Evolutionary conservation across 2,888 invertebrate genomes (phyloP), one percentile per base, ranked within the genome.

Genomic region (Chrysolina haemoptera): DNA sequence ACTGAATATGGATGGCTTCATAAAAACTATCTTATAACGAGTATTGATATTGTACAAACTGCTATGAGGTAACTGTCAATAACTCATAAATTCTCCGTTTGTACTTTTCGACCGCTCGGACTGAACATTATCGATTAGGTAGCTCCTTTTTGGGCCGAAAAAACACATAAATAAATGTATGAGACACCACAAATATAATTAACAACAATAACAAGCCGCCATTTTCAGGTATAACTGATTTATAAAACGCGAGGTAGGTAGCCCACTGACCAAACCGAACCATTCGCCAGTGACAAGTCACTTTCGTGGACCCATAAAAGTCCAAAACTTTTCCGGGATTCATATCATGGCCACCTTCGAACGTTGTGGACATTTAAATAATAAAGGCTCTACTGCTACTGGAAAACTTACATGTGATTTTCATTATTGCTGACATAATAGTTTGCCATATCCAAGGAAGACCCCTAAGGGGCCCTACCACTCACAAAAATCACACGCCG

Each of bases 401-500:
- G 16, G 16, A 12, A 53, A 40, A 75, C 75, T 75, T 69, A 75
- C 75, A 75, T 68, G 71, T 85, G 84, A 66, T 81, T 74, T 70
- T 83, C 84, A 59, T 82, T 76, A 77, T 79, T 79, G 70, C 80
- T 80, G 66, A 80, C 80, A 77, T 84, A 86, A 77, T 83, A 85
- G 74, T 83, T 83, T 80, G 85, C 85, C 86, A 86, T 86, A 85
- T 85, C 86, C 85, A 79, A 78, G 71, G 79, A 79, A 82, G 79
- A 84, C 83, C 84, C 84, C 82, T 79, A 76, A 76, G 82, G 82
- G 84, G 84, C 82, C 82, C 79, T 79, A 78, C 81, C 83, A 84
- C 84, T 79, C 83, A 81, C 85, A 82, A 80, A 82, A 80, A 76
- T 77, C 79, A 82, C 83, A 79, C 82, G 80, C 82, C 82, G 83